These are phyloP conservation scores for Neosilurus mollespiculum DNA, from an alignment of 2,797 vertebrate genomes.

Conservation along the genomic window DNA sequence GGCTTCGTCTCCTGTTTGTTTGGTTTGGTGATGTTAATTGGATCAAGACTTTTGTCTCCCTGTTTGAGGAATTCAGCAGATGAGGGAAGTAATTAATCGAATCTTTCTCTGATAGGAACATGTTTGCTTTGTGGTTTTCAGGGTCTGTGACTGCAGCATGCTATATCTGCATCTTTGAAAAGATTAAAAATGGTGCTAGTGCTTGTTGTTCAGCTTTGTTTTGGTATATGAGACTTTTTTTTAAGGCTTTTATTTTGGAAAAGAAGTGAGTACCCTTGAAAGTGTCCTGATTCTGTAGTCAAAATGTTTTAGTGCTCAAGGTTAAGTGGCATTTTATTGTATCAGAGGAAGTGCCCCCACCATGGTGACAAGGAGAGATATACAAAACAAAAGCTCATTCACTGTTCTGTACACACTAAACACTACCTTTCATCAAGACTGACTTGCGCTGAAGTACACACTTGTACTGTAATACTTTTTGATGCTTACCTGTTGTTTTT, in stretches of 20 bases:
- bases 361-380: conserved; percentile 8
- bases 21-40: conserved; percentile 49
- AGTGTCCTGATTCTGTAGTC: conserved; percentile 11
- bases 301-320: conserved; percentile 39
- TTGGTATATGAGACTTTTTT: background rate
- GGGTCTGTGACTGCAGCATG: background rate
- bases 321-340: conserved; percentile 22
- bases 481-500: background rate
- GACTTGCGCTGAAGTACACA: background rate
- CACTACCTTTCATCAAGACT: background rate
- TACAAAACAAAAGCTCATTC: background rate
- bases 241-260: conserved; percentile 4
- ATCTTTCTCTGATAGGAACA: conserved; percentile 18
- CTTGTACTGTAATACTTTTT: background rate
- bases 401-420: background rate
- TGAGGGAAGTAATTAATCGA: conserved; percentile 29
- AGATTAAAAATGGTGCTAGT: background rate
- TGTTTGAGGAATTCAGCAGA: conserved; percentile 22
- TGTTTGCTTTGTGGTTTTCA: conserved; percentile 33
- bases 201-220: background rate
- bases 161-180: conserved; percentile 7
- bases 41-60: conserved; percentile 45
- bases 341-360: background rate
- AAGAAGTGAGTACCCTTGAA: conserved; percentile 5
- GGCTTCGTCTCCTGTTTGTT: conserved; percentile 44